Conservation (phyloP, 2,113 vertebrate species). For the Pungitius pungitius region DNA sequence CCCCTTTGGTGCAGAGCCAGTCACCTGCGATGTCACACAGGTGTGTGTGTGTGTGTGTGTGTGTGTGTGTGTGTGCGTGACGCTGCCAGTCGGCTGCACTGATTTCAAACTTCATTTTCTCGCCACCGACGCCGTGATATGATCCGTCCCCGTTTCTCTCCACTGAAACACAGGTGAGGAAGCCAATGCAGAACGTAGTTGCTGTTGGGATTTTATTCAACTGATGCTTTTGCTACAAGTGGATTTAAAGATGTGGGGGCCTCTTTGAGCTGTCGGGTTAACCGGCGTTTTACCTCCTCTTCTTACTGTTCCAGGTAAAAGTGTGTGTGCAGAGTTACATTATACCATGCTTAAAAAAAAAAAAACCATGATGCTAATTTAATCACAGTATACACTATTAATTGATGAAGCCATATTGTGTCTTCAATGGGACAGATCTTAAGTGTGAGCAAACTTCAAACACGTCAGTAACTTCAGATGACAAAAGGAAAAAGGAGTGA, state of each 20-base stretch:
- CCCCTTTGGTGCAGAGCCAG: neutral
- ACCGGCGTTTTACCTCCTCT: neutral
- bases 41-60: neutral
- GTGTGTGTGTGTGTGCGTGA: neutral
- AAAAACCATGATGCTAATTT: no score
- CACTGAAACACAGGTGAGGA: slow-evolving; percentile 64
- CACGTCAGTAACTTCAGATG: neutral
- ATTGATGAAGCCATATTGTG: neutral
- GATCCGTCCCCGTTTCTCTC: neutral
- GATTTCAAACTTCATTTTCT: neutral
- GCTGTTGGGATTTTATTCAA: neutral
- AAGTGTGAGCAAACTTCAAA: no score
- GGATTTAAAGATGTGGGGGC: neutral
- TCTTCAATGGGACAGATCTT: neutral
- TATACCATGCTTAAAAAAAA: neutral
- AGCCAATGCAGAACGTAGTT: neutral
- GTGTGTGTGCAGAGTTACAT: neutral
- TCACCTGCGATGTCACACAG: slow-evolving; percentile 44
- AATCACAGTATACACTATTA: neutral
- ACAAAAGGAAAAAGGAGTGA: neutral
- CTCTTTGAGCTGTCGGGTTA: neutral
- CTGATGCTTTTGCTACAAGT: neutral
- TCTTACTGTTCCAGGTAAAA: neutral
- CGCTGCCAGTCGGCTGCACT: neutral
- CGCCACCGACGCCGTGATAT: neutral